These are phyloP conservation scores for Hystrix cristata DNA, from an alignment of 2,113 vertebrate species.

Conservation along the genomic window DNA sequence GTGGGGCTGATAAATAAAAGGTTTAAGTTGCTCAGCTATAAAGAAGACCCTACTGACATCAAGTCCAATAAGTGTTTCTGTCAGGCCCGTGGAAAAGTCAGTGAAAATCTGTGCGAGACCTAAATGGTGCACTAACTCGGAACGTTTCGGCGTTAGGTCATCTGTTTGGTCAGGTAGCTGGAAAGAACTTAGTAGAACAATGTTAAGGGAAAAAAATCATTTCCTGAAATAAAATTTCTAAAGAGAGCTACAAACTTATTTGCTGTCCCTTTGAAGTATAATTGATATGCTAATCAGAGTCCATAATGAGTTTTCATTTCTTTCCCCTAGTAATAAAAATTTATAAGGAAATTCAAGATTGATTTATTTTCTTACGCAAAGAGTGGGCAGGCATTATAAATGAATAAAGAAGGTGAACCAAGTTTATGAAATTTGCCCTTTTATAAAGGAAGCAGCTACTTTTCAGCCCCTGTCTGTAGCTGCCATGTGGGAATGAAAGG, in stretches of 20 bases:
- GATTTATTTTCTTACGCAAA: constrained; percentile 63
- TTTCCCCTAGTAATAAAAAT: constrained; percentile 62
- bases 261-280: constrained; percentile 66
- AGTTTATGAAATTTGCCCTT: neutral
- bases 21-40: neutral
- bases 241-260: constrained; percentile 23
- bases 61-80: neutral
- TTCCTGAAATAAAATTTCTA: constrained; percentile 62
- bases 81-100: neutral
- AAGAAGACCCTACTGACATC: neutral
- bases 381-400: constrained; percentile 25
- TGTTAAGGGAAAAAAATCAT: constrained; percentile 23
- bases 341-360: constrained; percentile 66
- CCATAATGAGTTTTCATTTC: constrained; percentile 68
- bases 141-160: constrained; percentile 38
- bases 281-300: constrained; percentile 55
- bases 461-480: neutral
- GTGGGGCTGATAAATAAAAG: neutral
- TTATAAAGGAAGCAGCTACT: constrained; percentile 29
- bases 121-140: neutral
- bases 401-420: neutral
- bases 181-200: constrained; percentile 52
- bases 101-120: constrained; percentile 12
- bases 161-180: constrained; percentile 43
- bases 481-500: neutral